phyloP scores from a whole-genome alignment of 2,797 vertebrate species.

The Pseudochromis fuscus region DNA sequence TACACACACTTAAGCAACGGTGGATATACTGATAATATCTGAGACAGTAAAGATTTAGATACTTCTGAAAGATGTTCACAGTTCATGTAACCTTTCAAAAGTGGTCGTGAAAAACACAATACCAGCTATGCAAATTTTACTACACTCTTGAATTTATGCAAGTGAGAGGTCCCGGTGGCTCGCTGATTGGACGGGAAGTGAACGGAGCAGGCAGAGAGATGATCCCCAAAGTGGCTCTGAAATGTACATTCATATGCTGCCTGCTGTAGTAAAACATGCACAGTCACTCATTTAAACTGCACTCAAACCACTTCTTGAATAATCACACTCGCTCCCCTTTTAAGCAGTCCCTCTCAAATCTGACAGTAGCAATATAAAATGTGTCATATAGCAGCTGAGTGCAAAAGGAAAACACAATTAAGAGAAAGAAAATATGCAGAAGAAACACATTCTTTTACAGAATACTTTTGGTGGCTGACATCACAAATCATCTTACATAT shows the following conservation, averaged over 20 bases:
- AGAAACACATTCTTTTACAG: constrained; percentile 20
- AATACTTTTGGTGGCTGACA: constrained; percentile 28
- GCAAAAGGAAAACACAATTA: constrained; percentile 20
- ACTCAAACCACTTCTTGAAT: constrained; percentile 33
- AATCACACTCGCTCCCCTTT: constrained; percentile 20
- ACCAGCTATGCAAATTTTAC: constrained; percentile 47
- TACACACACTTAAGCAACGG: constrained; percentile 38
- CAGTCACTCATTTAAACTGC: constrained; percentile 65
- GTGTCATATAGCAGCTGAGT: constrained; percentile 7
- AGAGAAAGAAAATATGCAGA: constrained; percentile 12
- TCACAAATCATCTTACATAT: constrained; percentile 39
- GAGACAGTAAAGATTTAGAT: constrained; percentile 35
- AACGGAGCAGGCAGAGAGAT: constrained; percentile 57
- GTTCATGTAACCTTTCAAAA: constrained; percentile 38
- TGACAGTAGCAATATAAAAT: constrained; percentile 16
- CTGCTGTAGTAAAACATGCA: constrained; percentile 73
- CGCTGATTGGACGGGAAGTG: too few species aligned
- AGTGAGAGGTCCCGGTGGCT: too few species aligned
- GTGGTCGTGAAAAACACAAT: constrained; percentile 44
- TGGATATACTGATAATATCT: constrained; percentile 25
- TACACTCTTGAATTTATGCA: constrained; percentile 61
- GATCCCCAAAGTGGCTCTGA: constrained; percentile 65
- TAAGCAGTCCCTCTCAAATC: not conserved
- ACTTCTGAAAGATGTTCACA: constrained; percentile 32
- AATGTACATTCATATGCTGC: constrained; percentile 80